Evolutionary conservation across 1,140 invertebrate species (phyloP), one percentile per base, ranked within the genome.

Genomic region (Ceratosolen solmsi): DNA sequence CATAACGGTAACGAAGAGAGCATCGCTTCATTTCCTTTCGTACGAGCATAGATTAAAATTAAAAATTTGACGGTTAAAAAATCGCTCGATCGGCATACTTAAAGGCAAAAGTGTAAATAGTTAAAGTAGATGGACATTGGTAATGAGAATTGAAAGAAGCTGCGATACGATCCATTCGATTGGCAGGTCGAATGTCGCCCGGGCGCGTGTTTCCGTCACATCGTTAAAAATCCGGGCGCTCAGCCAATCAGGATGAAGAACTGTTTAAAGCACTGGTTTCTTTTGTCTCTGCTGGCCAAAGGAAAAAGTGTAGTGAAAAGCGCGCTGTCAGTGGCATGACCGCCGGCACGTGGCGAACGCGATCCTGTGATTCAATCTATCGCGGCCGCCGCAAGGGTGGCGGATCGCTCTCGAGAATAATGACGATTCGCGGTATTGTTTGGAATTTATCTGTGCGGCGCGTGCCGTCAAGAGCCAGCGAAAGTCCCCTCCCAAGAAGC

Each of bases 401-500:
- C 17, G 20, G 51, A 41, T 25, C 60, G 56, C 58, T 51, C 70
- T 56, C 22, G 41, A 63, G 51, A 51, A 72, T 76, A 79, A 83
- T 71, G 71, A 70, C 72, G 82, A 78, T 68, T 80, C 75, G 65
- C 79, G 79, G 73, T 70, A 80, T 80, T 84, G 73, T 80, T 56
- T 78, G 72, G 60, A 73, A 74, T 73, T 84, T 84, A 84, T 84
- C 83, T 79, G 36, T 46, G 30, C 41, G 82, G 72, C 82, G 77
- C 82, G 82, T 83, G 82, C 77, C 82, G 76, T 68, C 58, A n/a
- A 68, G 33, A 58, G 51, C 54, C 27, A 36, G 20, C 70, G 27
- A 20, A 41, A 22, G 38, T 36, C 56, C 56, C 0, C 17, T 36
- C 9, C 38, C 33, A 36, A 15, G 51, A 54, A 22, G 9, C 51